Base-by-base conservation (phyloP, 2,888 invertebrate genomes). In the Cacoxenus indagator region DNA sequence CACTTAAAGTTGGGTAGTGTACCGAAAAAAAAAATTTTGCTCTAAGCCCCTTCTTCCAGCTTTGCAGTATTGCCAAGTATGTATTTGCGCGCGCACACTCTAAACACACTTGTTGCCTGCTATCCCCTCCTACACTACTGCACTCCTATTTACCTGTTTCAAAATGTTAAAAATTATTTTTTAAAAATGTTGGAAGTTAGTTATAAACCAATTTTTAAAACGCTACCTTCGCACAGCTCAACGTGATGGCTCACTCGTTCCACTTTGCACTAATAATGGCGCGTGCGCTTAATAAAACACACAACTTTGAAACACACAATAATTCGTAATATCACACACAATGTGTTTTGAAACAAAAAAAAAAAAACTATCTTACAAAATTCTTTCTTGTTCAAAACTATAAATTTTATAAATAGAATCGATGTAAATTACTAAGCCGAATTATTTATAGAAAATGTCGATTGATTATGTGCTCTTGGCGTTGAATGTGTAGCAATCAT, bases 111-210 rank as follows among this genome's bases (percentile, higher is more conserved):
- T 51, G 17, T 22, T n/a, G n/a, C n/a, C n/a, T n/a, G n/a, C n/a
- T n/a, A n/a, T n/a, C n/a, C n/a, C n/a, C n/a, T n/a, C n/a, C n/a
- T n/a, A n/a, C n/a, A n/a, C n/a, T n/a, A n/a, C n/a, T n/a, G n/a
- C n/a, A n/a, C n/a, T n/a, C n/a, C n/a, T n/a, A n/a, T n/a, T n/a
- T n/a, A n/a, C n/a, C n/a, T n/a, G n/a, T n/a, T n/a, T n/a, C n/a
- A n/a, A n/a, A n/a, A n/a, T n/a, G n/a, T n/a, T n/a, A n/a, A n/a
- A n/a, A n/a, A n/a, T n/a, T n/a, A n/a, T n/a, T n/a, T n/a, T n/a
- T n/a, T n/a, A 67, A 67, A 70, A 80, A 78, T 73, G 76, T 70
- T 67, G 83, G 84, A 84, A 83, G 83, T 84, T 78, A 79, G 75
- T 77, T 78, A 78, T 67, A 45, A 65, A 65, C 62, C 65, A 72